A percentile compares a stretch with the other conserved stretches of the same genome.
Evolutionary conservation across 1,140 invertebrate genomes (phyloP).

Genomic region (Ips typographus): DNA sequence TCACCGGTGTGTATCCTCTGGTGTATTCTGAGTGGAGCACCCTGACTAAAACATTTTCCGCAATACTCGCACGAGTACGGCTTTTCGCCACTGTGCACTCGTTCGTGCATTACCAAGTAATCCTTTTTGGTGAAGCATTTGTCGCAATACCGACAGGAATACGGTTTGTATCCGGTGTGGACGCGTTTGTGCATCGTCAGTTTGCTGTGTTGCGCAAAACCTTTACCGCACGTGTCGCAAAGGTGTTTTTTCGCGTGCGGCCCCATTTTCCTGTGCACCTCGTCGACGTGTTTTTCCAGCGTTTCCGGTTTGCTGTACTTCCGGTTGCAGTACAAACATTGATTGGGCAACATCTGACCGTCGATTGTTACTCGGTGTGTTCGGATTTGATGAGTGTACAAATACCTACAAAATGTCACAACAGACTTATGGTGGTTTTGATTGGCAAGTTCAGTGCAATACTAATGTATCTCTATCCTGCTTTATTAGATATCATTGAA

Average conservation of each 20-base stretch:
- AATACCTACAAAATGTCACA: constrained; percentile 51
- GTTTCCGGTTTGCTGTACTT: constrained; percentile 53
- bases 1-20: constrained; percentile 52
- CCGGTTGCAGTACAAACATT: constrained; percentile 50
- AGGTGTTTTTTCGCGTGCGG: constrained; percentile 45
- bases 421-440: too few relatives aligned
- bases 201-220: constrained; percentile 61
- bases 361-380: constrained; percentile 51
- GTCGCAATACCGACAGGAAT: constrained; percentile 57
- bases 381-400: constrained; percentile 48
- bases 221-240: constrained; percentile 52
- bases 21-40: constrained; percentile 53
- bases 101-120: constrained; percentile 59
- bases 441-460: too few relatives aligned
- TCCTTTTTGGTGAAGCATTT: constrained; percentile 59
- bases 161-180: constrained; percentile 57
- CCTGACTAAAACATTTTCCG: constrained; percentile 55
- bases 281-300: constrained; percentile 56
- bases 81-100: constrained; percentile 59
- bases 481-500: too few relatives aligned
- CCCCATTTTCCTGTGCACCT: constrained; percentile 51
- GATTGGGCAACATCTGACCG: constrained; percentile 38
- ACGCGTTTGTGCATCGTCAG: constrained; percentile 63
- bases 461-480: too few relatives aligned
- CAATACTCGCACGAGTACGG: constrained; percentile 59